Evolutionary conservation across 2,113 vertebrate species (phyloP).

Genomic region (Nestor notabilis): DNA sequence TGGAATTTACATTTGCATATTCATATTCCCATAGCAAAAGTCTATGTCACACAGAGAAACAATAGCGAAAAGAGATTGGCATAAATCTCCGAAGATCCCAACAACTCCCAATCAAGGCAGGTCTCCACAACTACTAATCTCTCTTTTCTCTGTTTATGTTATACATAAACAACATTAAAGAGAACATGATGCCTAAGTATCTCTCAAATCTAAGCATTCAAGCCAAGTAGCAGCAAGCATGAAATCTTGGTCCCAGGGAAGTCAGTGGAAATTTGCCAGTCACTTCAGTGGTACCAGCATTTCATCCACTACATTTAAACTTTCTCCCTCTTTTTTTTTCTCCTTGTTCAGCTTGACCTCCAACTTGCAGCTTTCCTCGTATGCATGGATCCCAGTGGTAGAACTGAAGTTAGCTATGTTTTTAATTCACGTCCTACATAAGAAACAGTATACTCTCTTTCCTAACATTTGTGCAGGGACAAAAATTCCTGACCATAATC

Average conservation of each 20-base stretch:
- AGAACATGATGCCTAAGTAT: background rate
- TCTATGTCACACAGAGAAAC: background rate
- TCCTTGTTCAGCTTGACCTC: background rate
- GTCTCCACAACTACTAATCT: background rate
- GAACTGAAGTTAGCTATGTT: background rate
- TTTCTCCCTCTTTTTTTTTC: background rate
- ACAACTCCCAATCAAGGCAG: background rate
- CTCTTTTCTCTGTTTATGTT: background rate
- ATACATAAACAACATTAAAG: background rate
- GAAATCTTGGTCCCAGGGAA: background rate
- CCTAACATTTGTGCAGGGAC: background rate
- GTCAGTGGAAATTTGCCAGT: background rate
- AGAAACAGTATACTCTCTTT: background rate
- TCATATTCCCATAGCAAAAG: background rate
- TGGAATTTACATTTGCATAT: constrained; percentile 49
- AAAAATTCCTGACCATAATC: background rate
- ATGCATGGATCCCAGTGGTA: background rate
- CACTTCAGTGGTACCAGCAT: background rate
- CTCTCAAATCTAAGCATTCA: background rate
- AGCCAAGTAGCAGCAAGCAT: background rate
- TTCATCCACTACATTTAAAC: background rate
- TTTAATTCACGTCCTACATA: background rate
- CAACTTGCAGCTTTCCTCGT: background rate
- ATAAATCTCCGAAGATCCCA: background rate
- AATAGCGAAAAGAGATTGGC: background rate